Percentiles rank a stretch among this genome's conserved stretches.
phyloP scores from a whole-genome alignment of 2,113 vertebrate genomes.

The Albula glossodonta region DNA sequence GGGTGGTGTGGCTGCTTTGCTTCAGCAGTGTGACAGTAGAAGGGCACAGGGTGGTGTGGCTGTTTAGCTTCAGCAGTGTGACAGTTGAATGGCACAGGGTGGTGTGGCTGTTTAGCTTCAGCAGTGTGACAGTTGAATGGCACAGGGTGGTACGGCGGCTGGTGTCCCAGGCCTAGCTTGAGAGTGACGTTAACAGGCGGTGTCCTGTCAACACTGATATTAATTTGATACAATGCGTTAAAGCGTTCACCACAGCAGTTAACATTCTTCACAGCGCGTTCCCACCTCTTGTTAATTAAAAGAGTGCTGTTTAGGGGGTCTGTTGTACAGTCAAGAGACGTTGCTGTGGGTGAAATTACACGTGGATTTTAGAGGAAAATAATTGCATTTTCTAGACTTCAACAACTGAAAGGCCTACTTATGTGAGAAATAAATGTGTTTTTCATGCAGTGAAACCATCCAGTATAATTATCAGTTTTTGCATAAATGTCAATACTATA shows the following conservation, averaged over 20 bases:
- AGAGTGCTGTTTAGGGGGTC: neutral
- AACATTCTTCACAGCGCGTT: neutral
- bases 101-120: neutral
- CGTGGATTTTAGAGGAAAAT: neutral
- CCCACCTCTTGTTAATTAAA: constrained; percentile 11
- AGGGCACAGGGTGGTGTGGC: too few species aligned
- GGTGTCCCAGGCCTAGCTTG: neutral
- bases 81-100: too few species aligned
- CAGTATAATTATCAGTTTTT: too few species aligned
- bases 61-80: too few species aligned
- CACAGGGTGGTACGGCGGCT: neutral
- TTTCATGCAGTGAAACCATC: neutral
- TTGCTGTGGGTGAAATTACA: constrained; percentile 6
- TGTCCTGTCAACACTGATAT: constrained; percentile 7
- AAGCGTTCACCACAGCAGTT: constrained; percentile 2
- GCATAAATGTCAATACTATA: neutral
- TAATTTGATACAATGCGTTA: constrained; percentile 20
- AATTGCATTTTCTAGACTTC: neutral
- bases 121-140: neutral
- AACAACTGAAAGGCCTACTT: neutral
- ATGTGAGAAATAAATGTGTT: neutral
- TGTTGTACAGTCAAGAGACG: neutral
- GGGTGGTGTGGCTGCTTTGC: too few species aligned
- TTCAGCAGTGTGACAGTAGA: too few species aligned
- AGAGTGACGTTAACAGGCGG: neutral